A percentile compares a stretch with the other conserved stretches of the same genome.
Evolutionary conservation across 2,113 vertebrate genomes (phyloP).

Genomic region (Rostratula benghalensis): DNA sequence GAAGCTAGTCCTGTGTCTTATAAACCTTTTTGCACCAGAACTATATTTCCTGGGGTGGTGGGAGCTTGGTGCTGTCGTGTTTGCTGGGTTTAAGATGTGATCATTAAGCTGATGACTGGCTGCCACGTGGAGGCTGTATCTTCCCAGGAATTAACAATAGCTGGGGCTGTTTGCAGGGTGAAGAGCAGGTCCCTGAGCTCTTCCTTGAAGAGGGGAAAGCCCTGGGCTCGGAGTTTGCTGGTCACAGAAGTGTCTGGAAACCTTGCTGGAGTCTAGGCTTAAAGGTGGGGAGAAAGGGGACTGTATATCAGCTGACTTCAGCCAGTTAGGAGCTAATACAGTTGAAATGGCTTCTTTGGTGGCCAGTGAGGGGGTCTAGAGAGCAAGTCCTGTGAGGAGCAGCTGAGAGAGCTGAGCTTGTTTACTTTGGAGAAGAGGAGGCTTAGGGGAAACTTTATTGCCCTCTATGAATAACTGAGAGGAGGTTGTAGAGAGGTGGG

Average conservation of each 20-base stretch:
- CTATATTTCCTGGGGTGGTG: neutral
- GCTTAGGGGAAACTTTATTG: no score
- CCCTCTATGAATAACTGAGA: no score
- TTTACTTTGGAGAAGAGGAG: no score
- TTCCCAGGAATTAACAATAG: neutral
- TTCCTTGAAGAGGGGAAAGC: neutral
- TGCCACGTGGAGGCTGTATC: neutral
- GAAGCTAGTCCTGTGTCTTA: neutral
- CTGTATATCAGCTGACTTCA: neutral
- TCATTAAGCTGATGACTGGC: neutral
- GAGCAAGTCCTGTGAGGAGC: no score
- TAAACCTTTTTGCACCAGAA: neutral
- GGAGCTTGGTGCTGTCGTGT: accelerated
- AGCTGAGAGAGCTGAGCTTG: no score
- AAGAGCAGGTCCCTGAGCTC: neutral
- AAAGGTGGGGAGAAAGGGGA: neutral
- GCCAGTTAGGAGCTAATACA: neutral
- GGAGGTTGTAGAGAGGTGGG: no score
- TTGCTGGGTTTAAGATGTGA: neutral
- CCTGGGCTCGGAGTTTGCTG: neutral
- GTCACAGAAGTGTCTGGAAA: neutral
- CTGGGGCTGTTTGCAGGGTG: neutral
- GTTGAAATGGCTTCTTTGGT: neutral
- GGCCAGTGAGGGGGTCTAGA: neutral
- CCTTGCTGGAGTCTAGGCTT: neutral